A percentile compares a stretch with the other conserved stretches of the same genome.
Evolutionary conservation across 2,888 invertebrate genomes (phyloP).

Genomic region (Cheilosia vulpina): DNA sequence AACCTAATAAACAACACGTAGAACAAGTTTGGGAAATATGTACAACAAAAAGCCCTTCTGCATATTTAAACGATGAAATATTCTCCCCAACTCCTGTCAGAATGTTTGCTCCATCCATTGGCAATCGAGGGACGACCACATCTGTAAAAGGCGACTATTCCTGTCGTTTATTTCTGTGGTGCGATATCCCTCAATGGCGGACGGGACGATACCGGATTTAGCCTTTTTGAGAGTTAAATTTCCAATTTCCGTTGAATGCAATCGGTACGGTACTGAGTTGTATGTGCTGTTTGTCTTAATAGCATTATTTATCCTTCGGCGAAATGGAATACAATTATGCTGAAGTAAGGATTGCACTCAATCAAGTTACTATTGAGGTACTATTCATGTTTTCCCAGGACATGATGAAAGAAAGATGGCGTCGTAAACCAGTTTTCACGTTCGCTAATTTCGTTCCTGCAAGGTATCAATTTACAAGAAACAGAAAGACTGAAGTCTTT

Average conservation of each 20-base stretch:
- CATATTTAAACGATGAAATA: conserved; percentile 64
- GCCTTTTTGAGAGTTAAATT: conserved; percentile 67
- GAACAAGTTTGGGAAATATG: conserved; percentile 27
- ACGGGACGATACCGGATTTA: conserved; percentile 47
- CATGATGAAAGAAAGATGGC: background rate
- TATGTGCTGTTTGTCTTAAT: conserved; percentile 49
- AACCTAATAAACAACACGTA: conserved; percentile 29
- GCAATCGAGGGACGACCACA: conserved; percentile 53
- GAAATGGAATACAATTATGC: conserved; percentile 64
- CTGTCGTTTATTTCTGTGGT: conserved; percentile 37
- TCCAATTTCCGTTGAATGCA: conserved; percentile 72
- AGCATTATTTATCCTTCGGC: conserved; percentile 69
- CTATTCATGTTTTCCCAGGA: background rate
- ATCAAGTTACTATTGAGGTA: conserved; percentile 34
- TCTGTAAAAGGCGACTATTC: conserved; percentile 58
- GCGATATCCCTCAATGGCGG: conserved; percentile 14
- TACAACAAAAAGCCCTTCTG: conserved; percentile 53
- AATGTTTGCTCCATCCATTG: conserved; percentile 44
- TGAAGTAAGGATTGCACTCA: conserved; percentile 52
- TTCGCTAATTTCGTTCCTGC: too few species aligned
- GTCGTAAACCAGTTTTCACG: too few species aligned
- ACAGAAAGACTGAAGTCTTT: too few species aligned
- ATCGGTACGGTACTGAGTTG: conserved; percentile 33
- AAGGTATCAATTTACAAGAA: too few species aligned
- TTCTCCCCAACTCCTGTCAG: conserved; percentile 39